phyloP scores from a whole-genome alignment of 2,888 invertebrate species.

The Amphipoea lucens region DNA sequence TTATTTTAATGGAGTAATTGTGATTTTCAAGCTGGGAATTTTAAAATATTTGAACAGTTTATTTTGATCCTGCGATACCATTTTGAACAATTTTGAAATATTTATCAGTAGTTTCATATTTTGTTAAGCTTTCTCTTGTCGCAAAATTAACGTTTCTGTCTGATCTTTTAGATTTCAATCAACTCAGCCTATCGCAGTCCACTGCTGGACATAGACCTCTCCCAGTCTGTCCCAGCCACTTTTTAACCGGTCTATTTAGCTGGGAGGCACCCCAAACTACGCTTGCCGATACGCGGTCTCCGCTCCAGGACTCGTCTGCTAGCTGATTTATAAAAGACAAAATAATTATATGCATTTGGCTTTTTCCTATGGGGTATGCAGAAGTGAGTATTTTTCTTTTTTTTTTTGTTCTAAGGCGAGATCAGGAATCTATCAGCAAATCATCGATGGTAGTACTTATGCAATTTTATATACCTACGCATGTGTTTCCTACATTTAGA shows the following conservation, averaged over 20 bases:
- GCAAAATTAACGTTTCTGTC: background rate
- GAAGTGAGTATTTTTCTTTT: background rate
- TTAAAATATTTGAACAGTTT: background rate
- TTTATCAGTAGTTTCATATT: background rate
- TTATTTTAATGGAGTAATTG: constrained; percentile 37
- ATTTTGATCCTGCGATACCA: background rate
- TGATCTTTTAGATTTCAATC: background rate
- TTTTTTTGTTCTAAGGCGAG: background rate
- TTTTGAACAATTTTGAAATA: background rate
- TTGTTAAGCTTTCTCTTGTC: background rate
- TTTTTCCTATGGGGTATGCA: background rate
- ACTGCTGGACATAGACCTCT: background rate
- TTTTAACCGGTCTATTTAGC: background rate
- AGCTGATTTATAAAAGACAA: background rate
- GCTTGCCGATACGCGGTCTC: background rate
- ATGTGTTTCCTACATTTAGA: background rate
- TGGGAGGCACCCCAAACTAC: background rate
- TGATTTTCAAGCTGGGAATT: background rate
- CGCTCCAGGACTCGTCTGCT: background rate
- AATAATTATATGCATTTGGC: background rate
- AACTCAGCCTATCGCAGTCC: background rate
- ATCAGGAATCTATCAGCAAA: background rate
- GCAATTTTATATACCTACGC: background rate
- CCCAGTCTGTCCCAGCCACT: background rate
- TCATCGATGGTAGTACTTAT: too few species aligned